Conservation (phyloP, 2,113 vertebrate species). For the Microcebus jonahi region DNA sequence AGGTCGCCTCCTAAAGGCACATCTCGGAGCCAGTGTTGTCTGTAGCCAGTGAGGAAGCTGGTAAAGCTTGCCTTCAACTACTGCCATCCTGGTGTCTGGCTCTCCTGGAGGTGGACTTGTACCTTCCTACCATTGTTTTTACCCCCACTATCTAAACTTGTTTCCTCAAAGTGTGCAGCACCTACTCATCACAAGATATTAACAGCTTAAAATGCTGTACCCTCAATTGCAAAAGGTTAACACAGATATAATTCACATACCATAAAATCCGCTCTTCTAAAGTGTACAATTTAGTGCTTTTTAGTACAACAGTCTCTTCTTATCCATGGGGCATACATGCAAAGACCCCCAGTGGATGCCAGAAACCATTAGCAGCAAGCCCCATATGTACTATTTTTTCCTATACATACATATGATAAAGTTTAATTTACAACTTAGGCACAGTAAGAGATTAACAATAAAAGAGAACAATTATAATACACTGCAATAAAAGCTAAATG, state of each 20-base stretch:
- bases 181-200: not conserved
- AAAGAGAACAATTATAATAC: not conserved
- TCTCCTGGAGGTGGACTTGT: not conserved
- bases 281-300: not conserved
- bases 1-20: not conserved
- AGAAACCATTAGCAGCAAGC: not conserved
- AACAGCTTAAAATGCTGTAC: not conserved
- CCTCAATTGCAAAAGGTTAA: not conserved
- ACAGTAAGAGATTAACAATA: not conserved
- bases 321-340: not conserved
- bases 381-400: not conserved
- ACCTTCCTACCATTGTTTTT: not conserved
- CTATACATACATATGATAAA: not conserved
- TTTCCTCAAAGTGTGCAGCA: not conserved
- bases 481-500: not conserved
- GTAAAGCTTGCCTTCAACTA: not conserved
- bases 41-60: not conserved
- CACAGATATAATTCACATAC: not conserved
- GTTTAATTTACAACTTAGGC: not conserved
- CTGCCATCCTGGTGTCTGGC: not conserved
- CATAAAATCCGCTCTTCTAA: not conserved
- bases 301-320: not conserved
- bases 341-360: not conserved
- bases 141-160: not conserved
- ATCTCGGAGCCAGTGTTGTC: not conserved